Conservation (phyloP, 2,888 invertebrate species). For the Anoncus sp. region DNA sequence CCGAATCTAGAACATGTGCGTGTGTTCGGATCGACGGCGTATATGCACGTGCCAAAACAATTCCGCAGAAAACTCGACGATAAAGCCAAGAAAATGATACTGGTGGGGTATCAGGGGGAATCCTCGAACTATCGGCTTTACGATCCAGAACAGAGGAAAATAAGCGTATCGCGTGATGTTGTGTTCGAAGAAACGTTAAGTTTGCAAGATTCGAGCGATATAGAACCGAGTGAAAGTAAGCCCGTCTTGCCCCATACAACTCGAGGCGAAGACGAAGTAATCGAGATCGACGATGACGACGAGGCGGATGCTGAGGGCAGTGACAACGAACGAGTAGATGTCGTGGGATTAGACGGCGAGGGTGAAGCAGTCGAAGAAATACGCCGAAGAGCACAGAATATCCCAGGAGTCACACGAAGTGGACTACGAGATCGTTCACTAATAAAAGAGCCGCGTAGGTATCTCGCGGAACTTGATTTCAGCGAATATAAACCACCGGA, state of each 20-base stretch:
- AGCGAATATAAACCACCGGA: slow-evolving; percentile 27
- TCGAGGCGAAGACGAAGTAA: background rate
- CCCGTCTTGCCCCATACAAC: background rate
- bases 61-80: slow-evolving; percentile 65
- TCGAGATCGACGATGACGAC: slow-evolving; percentile 1
- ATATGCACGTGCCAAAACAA: slow-evolving; percentile 60
- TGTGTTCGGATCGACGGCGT: slow-evolving; percentile 64
- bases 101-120: slow-evolving; percentile 58
- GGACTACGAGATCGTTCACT: background rate
- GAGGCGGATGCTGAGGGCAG: background rate
- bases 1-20: slow-evolving; percentile 61
- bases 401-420: background rate
- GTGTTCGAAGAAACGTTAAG: slow-evolving; percentile 17
- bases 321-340: slow-evolving; percentile 5
- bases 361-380: background rate
- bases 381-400: background rate
- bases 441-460: slow-evolving; percentile 6
- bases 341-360: no score
- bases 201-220: background rate
- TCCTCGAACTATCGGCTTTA: slow-evolving; percentile 55
- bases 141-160: slow-evolving; percentile 24
- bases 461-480: slow-evolving; percentile 41
- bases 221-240: background rate
- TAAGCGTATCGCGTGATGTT: slow-evolving; percentile 50
- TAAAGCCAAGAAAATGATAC: slow-evolving; percentile 63